phyloP scores from a whole-genome alignment of 1,140 invertebrate genomes.

The Pomacea maculata region DNA sequence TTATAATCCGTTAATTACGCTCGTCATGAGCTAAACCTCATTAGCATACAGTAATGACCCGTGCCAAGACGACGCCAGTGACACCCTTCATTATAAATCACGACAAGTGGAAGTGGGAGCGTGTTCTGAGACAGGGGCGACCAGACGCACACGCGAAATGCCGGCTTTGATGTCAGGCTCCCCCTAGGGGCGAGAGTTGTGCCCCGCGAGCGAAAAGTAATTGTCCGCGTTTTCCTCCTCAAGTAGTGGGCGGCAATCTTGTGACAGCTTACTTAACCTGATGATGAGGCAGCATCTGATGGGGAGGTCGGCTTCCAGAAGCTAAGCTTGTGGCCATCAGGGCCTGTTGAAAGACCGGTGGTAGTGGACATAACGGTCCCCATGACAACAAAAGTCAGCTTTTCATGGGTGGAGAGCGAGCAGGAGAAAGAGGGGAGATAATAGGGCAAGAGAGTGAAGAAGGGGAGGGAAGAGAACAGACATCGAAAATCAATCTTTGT shows the following conservation, averaged over 20 bases:
- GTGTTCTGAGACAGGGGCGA: not conserved
- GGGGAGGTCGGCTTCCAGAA: no score
- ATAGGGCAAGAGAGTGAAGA: no score
- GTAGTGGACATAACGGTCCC: no score
- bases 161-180: not conserved
- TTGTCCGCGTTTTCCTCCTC: not conserved
- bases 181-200: not conserved
- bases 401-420: no score
- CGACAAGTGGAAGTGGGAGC: conserved; percentile 11
- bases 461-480: no score
- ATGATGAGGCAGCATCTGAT: no score
- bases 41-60: conserved; percentile 29
- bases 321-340: no score
- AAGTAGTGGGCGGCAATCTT: not conserved
- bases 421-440: no score
- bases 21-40: conserved; percentile 19
- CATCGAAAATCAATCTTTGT: no score
- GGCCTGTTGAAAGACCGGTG: no score
- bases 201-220: conserved; percentile 7
- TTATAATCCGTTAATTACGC: conserved; percentile 30
- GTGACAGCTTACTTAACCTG: no score
- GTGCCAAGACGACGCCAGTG: not conserved
- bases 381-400: no score
- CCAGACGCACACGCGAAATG: not conserved
- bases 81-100: conserved; percentile 23